Conservation (phyloP, 2,797 vertebrate species). For the Micropoecilia bifurca region DNA sequence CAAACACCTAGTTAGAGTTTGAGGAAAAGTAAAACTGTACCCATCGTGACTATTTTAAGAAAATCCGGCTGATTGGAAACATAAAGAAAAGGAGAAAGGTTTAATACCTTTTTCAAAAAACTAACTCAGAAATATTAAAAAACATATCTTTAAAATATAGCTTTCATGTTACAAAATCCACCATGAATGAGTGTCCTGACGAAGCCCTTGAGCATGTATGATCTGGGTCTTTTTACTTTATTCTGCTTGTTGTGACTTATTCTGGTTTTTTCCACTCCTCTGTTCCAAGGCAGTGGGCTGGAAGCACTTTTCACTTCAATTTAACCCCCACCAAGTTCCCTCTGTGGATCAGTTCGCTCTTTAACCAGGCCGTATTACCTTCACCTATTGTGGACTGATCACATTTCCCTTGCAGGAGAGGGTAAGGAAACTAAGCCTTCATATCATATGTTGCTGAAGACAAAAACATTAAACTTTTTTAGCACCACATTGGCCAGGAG, state of each 20-base stretch:
- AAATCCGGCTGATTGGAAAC: background rate
- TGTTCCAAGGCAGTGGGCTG: conserved; percentile 45
- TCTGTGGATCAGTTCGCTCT: conserved; percentile 34
- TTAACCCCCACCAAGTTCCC: conserved; percentile 40
- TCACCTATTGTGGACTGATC: conserved; percentile 62
- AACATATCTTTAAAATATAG: background rate
- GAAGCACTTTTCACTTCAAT: conserved; percentile 28
- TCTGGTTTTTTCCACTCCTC: conserved; percentile 55
- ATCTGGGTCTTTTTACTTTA: background rate
- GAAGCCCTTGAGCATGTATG: background rate
- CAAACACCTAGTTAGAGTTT: background rate
- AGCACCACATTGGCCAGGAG: conserved; percentile 26
- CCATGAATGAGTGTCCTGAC: background rate
- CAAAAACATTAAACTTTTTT: conserved; percentile 46
- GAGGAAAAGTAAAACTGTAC: background rate
- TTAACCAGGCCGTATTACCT: conserved; percentile 55
- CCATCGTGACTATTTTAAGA: background rate
- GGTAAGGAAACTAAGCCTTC: conserved; percentile 42
- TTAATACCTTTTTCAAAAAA: background rate
- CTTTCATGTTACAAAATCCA: background rate
- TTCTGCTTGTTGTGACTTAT: conserved; percentile 34
- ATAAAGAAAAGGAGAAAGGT: background rate
- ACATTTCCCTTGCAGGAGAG: conserved; percentile 65
- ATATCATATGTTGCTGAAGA: conserved; percentile 59
- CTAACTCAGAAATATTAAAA: background rate